Percentiles rank a stretch among this genome's conserved stretches.
phyloP scores from a whole-genome alignment of 2,113 vertebrate species.

The Piaya cayana region DNA sequence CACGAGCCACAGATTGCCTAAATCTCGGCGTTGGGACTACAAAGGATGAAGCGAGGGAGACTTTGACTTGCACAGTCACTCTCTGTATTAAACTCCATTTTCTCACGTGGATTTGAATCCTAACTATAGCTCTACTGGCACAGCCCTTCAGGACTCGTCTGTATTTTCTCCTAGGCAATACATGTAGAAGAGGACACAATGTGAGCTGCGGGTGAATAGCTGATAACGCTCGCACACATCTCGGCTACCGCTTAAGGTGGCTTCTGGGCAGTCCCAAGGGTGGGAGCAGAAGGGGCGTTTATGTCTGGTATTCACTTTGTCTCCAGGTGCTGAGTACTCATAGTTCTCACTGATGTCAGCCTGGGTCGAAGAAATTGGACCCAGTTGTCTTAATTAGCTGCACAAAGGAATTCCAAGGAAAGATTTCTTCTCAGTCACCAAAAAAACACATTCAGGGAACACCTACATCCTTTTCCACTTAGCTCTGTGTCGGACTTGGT shows the following conservation, averaged over 20 bases:
- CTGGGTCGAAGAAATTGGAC: background rate
- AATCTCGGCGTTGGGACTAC: constrained; percentile 8
- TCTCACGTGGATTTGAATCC: background rate
- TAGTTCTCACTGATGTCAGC: constrained; percentile 53
- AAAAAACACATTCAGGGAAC: constrained; percentile 70
- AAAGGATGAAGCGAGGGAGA: constrained; percentile 27
- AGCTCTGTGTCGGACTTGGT: constrained; percentile 30
- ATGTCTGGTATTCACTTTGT: constrained; percentile 43
- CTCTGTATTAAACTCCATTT: constrained; percentile 6
- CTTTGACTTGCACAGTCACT: constrained; percentile 13
- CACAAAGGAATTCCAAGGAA: constrained; percentile 61
- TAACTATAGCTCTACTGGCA: constrained; percentile 7
- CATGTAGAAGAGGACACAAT: background rate
- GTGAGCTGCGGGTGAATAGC: constrained; percentile 19
- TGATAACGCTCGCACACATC: background rate
- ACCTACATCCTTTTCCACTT: constrained; percentile 32
- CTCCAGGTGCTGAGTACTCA: constrained; percentile 59
- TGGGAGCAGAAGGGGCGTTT: constrained; percentile 10
- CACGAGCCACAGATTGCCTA: constrained; percentile 52
- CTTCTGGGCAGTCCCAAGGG: background rate
- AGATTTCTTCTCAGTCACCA: constrained; percentile 68
- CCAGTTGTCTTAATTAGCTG: constrained; percentile 68
- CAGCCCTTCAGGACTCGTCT: constrained; percentile 34
- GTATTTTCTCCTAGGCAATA: constrained; percentile 54
- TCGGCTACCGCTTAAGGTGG: background rate